Evolutionary conservation across 2,888 invertebrate species (phyloP), one percentile per base, ranked within the genome.

Genomic region (Noctuana brunneofusca): DNA sequence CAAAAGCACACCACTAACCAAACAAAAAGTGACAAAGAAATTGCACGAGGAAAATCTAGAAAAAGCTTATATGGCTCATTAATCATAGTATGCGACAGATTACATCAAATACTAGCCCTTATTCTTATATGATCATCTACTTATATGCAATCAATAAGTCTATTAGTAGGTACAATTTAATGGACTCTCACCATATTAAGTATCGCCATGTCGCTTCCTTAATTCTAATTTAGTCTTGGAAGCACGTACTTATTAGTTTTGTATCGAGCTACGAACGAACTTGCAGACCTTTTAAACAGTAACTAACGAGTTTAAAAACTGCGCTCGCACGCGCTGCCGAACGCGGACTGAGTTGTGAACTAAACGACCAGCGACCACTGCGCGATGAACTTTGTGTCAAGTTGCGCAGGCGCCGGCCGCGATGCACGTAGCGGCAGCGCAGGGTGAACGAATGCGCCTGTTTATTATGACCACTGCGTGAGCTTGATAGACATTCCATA

Each of bases 201-300:
- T 67, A 81, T 72, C 71, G 84, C 80, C 85, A 86, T 86, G 77
- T 75, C 78, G 80, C 77, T 73, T 74, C 79, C 77, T 81, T 79
- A 80, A 74, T 80, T 85, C 80, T 81, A 86, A 84, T 80, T 86
- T 80, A 81, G 84, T 84, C 80, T 81, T 83, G 77, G 79, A 79
- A 77, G 75, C 83, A 84, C 86, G 75, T 83, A 80, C 67, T 84
- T 79, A 35, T 80, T 78, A 71, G 69, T 77, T 75, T 75, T 71
- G 69, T 69, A 66, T 68, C 70, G 67, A 70, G 53, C 24, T 32
- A 18, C 54, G 46, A 66, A 66, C 69, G 63, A 50, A 54, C 70
- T 67, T 66, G 70, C 73, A 71, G 69, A 22, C 68, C 69, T 72
- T 68, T 71, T 75, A 72, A 76, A 78, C 72, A 71, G 69, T 69